Base-by-base conservation (phyloP, 2,113 vertebrate genomes). In the Muscicapa adusta region DNA sequence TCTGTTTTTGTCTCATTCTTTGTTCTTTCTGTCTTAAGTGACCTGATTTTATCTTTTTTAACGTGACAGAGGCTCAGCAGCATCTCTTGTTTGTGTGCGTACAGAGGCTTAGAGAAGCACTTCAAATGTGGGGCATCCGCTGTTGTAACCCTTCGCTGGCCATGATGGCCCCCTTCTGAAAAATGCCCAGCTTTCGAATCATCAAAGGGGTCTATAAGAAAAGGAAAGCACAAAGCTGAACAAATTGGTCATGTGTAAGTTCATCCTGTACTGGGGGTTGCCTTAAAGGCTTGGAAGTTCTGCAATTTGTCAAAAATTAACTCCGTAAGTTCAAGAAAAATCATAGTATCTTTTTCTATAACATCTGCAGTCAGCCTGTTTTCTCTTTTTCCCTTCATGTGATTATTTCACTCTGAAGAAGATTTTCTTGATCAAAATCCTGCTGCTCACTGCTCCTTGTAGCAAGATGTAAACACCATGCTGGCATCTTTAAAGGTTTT, bases 1-100 rank as follows among this genome's bases (percentile, higher is more conserved):
- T 85, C 60, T 60, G 40, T 33, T 75, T 94, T 77, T 73, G 67
- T 70, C 89, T 70, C 20, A 4, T 66, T 90, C 60, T 71, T 85
- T 93, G 50, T 92, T 91, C 48, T 89, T 56, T 53, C 63, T 63
- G 16, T 83, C 76, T 95, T 95, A 84, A 90, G 79, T 96, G 94
- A 96, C 90, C 94, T 74, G 85, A 91, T 96, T 97, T 96, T 96
- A 94, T 94, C 90, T 90, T 86, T 77, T 78, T 91, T 86, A 75
- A 78, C 3, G 0, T 48, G 82, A 81, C 60, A 88, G 77, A 83
- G 33, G 48, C 60, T 12, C 50, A 83, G 75, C 67, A 93, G 38
- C 22, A 1, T 62, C 26, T 92, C 66, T 91, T 91, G 70, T 93
- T 83, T 83, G 65, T 92, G 63, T 92, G 61, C 65, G 42, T 8